phyloP scores from a whole-genome alignment of 2,888 invertebrate genomes.

The Gymnoscelis rufifasciata region DNA sequence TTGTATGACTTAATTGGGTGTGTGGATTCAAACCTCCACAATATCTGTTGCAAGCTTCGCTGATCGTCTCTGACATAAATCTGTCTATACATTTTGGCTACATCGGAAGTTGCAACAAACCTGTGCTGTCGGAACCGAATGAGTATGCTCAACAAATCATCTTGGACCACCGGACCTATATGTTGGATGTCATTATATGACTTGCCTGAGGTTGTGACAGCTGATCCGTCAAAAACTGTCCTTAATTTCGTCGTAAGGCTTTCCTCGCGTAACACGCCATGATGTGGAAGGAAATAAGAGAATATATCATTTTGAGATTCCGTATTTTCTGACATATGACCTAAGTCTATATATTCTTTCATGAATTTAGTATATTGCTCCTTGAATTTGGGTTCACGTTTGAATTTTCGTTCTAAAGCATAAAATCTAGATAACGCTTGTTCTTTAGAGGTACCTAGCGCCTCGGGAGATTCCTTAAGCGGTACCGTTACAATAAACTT shows the following conservation, averaged over 20 bases:
- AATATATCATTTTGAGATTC: neutral
- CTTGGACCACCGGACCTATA: neutral
- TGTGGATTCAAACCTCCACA: neutral
- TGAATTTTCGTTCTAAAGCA: constrained; percentile 1
- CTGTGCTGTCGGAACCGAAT: constrained; percentile 3
- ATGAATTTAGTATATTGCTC: constrained; percentile 12
- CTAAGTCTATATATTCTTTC: constrained; percentile 7
- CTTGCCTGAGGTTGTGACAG: neutral
- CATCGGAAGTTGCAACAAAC: neutral
- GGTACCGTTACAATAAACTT: neutral
- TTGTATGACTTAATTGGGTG: neutral
- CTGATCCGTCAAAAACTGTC: constrained; percentile 12
- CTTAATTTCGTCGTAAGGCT: constrained; percentile 14
- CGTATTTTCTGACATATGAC: constrained; percentile 15
- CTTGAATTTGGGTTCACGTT: constrained; percentile 4
- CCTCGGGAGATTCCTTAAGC: neutral
- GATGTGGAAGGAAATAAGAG: constrained; percentile 10
- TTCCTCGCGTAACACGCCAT: constrained; percentile 10
- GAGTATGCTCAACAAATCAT: neutral
- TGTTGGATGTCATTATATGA: constrained; percentile 5
- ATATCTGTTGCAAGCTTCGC: neutral
- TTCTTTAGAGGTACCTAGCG: neutral
- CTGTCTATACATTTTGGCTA: neutral
- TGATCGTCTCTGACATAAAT: neutral
- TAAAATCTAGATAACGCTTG: neutral